Base-by-base conservation (phyloP, 2,888 invertebrate species). In the Taenaris catops region DNA sequence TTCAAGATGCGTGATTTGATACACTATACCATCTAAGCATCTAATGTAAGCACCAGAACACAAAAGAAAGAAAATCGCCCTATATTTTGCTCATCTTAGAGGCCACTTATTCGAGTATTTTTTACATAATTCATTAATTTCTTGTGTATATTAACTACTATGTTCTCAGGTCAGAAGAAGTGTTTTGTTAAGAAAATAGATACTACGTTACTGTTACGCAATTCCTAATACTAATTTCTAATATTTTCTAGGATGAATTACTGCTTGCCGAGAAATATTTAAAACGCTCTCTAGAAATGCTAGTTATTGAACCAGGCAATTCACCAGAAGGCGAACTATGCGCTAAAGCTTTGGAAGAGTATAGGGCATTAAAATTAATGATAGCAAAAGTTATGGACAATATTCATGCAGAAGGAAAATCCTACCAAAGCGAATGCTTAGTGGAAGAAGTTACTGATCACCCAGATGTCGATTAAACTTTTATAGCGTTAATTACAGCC, bases 311-410 rank as follows among this genome's bases (percentile, higher is more conserved):
- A 63, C 93, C 94, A 0, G 73, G 87, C 0, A 87, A 88, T 16
- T 92, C 93, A 8, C 93, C 93, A 0, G 94, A 94, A 68, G 94
- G 94, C 0, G 81, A 89, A 51, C 61, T 94, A 11, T 90, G 92
- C 2, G 89, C 89, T 31, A 89, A 89, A 46, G 93, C 93, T n/a
- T 63, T 93, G 8, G 87, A 88, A 37, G 91, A 93, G 50, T 78
- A 92, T 34, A 89, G 89, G 53, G 84, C 87, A 0, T 57, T 92
- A 11, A 88, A 89, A 52, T 71, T 74, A 7, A 89, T 87, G 3
- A 87, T 91, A 53, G 59, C 52, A 12, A 59, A 49, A 28, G 64
- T 76, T 1, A 41, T 74, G 7, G 64, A 79, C 26, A 64, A 57
- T 4, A 62, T 81, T 31, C 72, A 75, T 37, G 72, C 73, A 0